Evolutionary conservation across 2,113 vertebrate species (phyloP).

Genomic region (Nymphicus hollandicus): DNA sequence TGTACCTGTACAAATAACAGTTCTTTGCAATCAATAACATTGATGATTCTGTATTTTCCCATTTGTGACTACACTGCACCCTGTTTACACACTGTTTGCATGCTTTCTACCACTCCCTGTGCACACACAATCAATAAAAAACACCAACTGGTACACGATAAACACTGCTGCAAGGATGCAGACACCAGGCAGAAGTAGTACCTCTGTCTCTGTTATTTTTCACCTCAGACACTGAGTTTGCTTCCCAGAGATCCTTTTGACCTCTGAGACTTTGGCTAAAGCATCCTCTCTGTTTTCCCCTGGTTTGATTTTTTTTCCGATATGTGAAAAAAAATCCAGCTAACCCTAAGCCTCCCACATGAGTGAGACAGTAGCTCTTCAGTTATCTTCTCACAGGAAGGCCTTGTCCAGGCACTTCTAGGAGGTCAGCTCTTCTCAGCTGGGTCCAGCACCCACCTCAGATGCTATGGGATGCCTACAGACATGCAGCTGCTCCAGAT

Average conservation of each 20-base stretch:
- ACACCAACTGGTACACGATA: conserved; percentile 20
- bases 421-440: not conserved
- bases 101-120: not conserved
- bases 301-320: not conserved
- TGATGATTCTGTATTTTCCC: not conserved
- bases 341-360: not conserved
- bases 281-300: not conserved
- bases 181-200: not conserved
- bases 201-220: not conserved
- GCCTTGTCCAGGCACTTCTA: not conserved
- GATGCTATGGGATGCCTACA: not conserved
- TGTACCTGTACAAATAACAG: not conserved
- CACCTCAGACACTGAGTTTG: not conserved
- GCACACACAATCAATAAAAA: conserved; percentile 27
- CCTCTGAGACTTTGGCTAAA: not conserved
- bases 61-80: not conserved
- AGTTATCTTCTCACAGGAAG: not conserved
- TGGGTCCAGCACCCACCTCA: not conserved
- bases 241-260: not conserved
- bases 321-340: not conserved
- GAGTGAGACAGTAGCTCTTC: not conserved
- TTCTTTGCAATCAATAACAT: not conserved
- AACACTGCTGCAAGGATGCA: not conserved
- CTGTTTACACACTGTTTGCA: not conserved
- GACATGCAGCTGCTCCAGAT: not conserved